Evolutionary conservation across 2,888 invertebrate genomes (phyloP), one percentile per base, ranked within the genome.

Genomic region (Corbicula japonica): DNA sequence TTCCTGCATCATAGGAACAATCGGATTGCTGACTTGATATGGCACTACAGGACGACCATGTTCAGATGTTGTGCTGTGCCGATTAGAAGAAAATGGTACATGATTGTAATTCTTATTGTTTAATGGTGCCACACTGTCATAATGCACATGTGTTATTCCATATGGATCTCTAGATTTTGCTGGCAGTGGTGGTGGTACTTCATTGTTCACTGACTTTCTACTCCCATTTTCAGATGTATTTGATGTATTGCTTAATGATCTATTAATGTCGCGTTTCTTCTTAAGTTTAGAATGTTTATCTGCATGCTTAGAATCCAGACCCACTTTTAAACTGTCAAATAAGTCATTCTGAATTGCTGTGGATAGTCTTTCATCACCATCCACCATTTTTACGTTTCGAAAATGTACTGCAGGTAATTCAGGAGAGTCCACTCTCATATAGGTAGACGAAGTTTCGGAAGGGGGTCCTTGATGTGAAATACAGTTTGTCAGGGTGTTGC

Each of bases 331-430:
- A 66, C 87, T 86, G 73, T 91, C 90, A 85, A 91, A 91, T 58
- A 91, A 78, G 8, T 87, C 83, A 78, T 90, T 90, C 63, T 91
- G 90, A 18, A 90, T 81, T 4, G 86, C 85, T 61, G 79, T 74
- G 21, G 78, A 83, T 15, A 73, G 66, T n/a, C 80, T 61, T 5
- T 80, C 83, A 35, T 78, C 80, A 18, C 71, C 63, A 15, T 80
- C 83, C 18, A 66, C 72, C 76, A 90, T 88, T 80, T 91, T 91
- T 18, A 87, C 74, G 81, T 93, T 93, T 66, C 90, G 86, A 74
- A 90, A 93, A 75, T 93, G 93, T 1, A 92, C 88, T 15, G 91
- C 87, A 4, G 93, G 93, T 1, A 93, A 86, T 76, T 93, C 93
- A 0, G 93, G 93, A 0, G 92, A 91, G 30, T 88, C 89, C 0